Conservation (phyloP, 64 coral and sea anemone genomes). For the Porites lutea region DNA sequence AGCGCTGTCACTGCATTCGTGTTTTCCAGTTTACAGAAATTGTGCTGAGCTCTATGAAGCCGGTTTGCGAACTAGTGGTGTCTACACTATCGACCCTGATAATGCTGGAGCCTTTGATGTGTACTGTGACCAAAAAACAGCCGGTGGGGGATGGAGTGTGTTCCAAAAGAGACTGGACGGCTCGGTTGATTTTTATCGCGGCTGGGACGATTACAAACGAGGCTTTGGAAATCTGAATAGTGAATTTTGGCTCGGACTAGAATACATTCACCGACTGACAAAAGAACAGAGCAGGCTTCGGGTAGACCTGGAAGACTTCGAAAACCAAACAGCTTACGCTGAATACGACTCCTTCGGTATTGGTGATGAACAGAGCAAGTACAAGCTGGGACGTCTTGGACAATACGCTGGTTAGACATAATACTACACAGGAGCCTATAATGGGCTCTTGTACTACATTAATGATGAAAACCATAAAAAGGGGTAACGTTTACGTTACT, state of each 20-base stretch:
- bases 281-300: constrained; percentile 16
- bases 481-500: no score
- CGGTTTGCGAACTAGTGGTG: constrained; percentile 22
- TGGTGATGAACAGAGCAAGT: constrained; percentile 34
- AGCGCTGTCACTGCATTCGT: not conserved
- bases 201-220: constrained; percentile 57
- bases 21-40: constrained; percentile 17
- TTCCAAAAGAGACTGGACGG: constrained; percentile 46
- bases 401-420: not conserved
- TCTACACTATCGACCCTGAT: constrained; percentile 56
- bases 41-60: constrained; percentile 54
- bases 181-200: constrained; percentile 38
- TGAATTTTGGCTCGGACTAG: constrained; percentile 53
- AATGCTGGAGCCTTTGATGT: constrained; percentile 34
- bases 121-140: constrained; percentile 52
- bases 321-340: constrained; percentile 27
- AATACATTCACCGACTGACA: constrained; percentile 55
- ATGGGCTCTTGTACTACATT: no score
- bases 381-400: constrained; percentile 4
- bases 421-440: no score
- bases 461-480: no score
- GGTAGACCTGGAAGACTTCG: constrained; percentile 33
- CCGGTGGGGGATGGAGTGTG: constrained; percentile 53
- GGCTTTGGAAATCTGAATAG: constrained; percentile 51
- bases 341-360: constrained; percentile 41